These are phyloP conservation scores for Drosophila melanosoma DNA, from an alignment of 2,888 invertebrate genomes.

Conservation along the genomic window DNA sequence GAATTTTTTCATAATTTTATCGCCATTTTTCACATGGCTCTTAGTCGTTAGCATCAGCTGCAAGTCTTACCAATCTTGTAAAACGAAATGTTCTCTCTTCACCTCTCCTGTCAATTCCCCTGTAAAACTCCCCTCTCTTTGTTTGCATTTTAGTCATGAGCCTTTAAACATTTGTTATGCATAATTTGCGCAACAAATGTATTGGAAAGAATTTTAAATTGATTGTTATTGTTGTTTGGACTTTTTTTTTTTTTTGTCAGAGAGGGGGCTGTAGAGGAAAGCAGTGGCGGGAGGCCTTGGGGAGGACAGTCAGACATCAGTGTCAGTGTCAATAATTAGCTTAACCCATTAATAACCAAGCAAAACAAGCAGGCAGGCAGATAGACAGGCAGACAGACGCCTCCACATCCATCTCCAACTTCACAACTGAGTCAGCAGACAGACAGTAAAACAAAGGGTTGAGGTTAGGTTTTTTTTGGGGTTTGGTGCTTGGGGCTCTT, in stretches of 20 bases:
- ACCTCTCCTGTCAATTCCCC: neutral
- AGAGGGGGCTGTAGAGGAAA: neutral
- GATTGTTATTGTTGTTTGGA: conserved; percentile 73
- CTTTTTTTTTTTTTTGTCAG: neutral
- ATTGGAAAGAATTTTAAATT: conserved; percentile 82
- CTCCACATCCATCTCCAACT: conserved; percentile 3
- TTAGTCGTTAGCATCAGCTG: conserved; percentile 37
- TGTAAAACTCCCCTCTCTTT: conserved; percentile 31
- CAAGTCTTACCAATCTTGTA: conserved; percentile 49
- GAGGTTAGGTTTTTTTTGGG: conserved; percentile 13
- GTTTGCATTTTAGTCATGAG: conserved; percentile 79
- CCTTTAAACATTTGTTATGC: conserved; percentile 81
- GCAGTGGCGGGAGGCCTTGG: neutral
- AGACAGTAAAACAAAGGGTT: conserved; percentile 13
- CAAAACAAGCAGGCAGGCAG: conserved; percentile 41
- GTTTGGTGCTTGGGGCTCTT: neutral
- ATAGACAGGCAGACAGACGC: conserved; percentile 1
- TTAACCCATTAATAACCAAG: conserved; percentile 75
- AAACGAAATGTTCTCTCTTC: conserved; percentile 6
- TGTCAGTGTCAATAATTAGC: conserved; percentile 76
- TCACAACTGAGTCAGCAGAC: conserved; percentile 60
- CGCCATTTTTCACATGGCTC: conserved; percentile 77
- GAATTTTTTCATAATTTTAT: conserved; percentile 75
- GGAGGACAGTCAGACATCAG: conserved; percentile 27
- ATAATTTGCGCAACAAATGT: conserved; percentile 81